Evolutionary conservation across 2,888 invertebrate species (phyloP).

Genomic region (Aradus depressus): DNA sequence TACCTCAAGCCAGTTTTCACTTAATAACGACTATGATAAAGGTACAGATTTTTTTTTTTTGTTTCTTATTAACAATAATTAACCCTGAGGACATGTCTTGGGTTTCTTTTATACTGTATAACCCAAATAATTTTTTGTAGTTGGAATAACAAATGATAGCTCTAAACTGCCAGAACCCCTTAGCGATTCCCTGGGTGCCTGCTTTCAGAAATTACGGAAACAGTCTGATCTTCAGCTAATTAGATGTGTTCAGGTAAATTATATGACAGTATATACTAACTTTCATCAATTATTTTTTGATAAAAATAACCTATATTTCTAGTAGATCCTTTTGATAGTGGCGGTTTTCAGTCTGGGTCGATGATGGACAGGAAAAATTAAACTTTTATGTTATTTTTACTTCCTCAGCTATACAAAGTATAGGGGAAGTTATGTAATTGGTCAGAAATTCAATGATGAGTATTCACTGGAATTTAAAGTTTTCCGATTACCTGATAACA

Average conservation of each 20-base stretch:
- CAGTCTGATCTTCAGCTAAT: constrained; percentile 84
- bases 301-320: no score
- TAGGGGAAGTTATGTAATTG: no score
- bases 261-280: no score
- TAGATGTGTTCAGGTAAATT: constrained; percentile 39
- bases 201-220: constrained; percentile 69
- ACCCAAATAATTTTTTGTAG: background rate
- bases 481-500: no score
- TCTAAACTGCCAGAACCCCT: constrained; percentile 40
- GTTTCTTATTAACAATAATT: background rate
- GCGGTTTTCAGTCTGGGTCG: no score
- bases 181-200: constrained; percentile 56
- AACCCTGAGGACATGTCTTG: background rate
- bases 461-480: no score
- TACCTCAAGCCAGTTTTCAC: constrained; percentile 68
- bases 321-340: no score
- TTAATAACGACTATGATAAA: constrained; percentile 36
- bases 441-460: no score
- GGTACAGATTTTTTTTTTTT: constrained; percentile 9
- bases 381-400: no score
- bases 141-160: background rate
- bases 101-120: background rate
- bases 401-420: no score
- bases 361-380: no score
- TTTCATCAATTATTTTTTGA: no score